Evolutionary conservation across 2,888 invertebrate species (phyloP).

Genomic region (Ectemnius cavifrons): DNA sequence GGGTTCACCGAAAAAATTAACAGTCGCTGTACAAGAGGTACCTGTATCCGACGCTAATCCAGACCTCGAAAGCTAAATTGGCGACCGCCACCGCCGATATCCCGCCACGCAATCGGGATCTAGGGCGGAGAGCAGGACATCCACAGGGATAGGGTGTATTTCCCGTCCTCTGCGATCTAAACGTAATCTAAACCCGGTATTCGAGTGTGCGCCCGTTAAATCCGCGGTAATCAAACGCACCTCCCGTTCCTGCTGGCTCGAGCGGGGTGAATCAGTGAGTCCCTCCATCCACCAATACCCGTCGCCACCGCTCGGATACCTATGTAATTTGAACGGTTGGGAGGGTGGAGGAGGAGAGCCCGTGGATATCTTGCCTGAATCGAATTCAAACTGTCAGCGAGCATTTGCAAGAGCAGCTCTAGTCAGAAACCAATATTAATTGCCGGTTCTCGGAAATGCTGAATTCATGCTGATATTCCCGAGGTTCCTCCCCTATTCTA

Average conservation of each 20-base stretch:
- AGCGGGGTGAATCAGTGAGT: conserved; percentile 51
- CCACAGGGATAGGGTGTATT: conserved; percentile 39
- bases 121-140: neutral
- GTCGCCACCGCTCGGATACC: conserved; percentile 29
- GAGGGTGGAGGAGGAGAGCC: conserved; percentile 23
- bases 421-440: too few species aligned
- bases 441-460: too few species aligned
- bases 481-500: too few species aligned
- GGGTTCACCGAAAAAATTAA: conserved; percentile 47
- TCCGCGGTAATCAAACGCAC: conserved; percentile 69
- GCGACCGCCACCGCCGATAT: conserved; percentile 39
- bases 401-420: too few species aligned
- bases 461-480: too few species aligned
- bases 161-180: conserved; percentile 59
- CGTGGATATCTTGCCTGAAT: conserved; percentile 34
- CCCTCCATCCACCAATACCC: conserved; percentile 47
- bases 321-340: conserved; percentile 25
- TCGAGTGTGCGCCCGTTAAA: conserved; percentile 64
- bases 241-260: conserved; percentile 34
- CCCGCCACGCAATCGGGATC: conserved; percentile 38
- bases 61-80: conserved; percentile 55
- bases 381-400: conserved; percentile 35
- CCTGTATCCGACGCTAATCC: conserved; percentile 55
- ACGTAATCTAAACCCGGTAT: conserved; percentile 64
- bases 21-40: conserved; percentile 52